Base-by-base conservation (phyloP, 2,797 vertebrate genomes). In the Antennarius maculatus region DNA sequence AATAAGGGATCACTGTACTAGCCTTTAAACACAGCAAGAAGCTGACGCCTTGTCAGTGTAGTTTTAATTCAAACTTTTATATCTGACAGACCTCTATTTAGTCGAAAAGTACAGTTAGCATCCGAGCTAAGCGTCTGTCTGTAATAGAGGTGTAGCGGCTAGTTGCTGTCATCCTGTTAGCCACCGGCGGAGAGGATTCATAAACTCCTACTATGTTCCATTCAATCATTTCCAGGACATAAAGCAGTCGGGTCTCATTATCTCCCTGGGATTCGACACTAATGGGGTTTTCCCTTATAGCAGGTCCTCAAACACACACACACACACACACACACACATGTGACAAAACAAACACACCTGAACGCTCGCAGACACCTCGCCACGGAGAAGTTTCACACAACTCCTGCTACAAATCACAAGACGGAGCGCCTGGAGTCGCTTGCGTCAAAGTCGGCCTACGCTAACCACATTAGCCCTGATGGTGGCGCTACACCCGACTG, bases 151-250 rank as follows among this genome's bases (percentile, higher is more conserved):
- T 74, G 74, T 62, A 52, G 57, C 73, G 31, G 72, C 66, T 64
- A 73, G 27, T 66, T 79, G 82, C 78, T 71, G 80, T 86, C 88
- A 85, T 66, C 59, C 77, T 79, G 74, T 73, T 76, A 72, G 81
- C 74, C 49, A 11, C 59, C 17, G 47, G 76, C 63, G 61, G 66
- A 82, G 59, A 59, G 72, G 66, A 83, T 88, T 88, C 88, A 85
- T 88, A 82, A 88, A 83, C 73, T 69, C 71, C 76, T 66, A 54
- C 72, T 67, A 67, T 69, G 81, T 77, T 84, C 82, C 78, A 91
- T 85, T 90, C 89, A 80, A 90, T 90, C 87, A 90, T 92, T 88
- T 90, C 85, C 84, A 81, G 77, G 73, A 88, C 88, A 88, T 90
- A 89, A 90, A 91, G 82, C 86, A 91, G 84, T 86, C 86, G 84